These are phyloP conservation scores for Ambastaia sidthimunki DNA, from an alignment of 2,797 vertebrate genomes.

Conservation along the genomic window DNA sequence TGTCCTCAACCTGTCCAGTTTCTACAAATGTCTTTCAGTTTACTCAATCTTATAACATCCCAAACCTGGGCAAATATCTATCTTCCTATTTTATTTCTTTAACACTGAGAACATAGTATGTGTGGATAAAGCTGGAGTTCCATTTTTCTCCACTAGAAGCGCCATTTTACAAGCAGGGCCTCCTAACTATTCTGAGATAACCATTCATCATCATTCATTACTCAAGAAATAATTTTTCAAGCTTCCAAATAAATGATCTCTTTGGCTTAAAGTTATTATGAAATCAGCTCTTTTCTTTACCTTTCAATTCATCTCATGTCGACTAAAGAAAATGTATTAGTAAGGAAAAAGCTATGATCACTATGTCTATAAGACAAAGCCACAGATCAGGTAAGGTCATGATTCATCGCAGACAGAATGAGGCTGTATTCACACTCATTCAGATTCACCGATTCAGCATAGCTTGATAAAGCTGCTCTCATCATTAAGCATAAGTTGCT, in stretches of 20 bases:
- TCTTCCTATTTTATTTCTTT: not conserved
- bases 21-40: not conserved
- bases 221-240: not conserved
- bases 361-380: not conserved
- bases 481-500: not conserved
- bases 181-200: not conserved
- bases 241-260: not conserved
- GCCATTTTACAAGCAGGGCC: not conserved
- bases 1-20: not conserved
- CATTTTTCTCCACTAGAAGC: not conserved
- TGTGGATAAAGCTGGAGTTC: not conserved
- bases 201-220: not conserved
- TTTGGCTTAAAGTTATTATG: not conserved
- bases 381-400: not conserved
- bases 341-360: not conserved
- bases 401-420: constrained; percentile 1
- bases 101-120: not conserved
- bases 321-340: not conserved
- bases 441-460: not conserved
- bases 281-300: not conserved
- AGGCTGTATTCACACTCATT: not conserved
- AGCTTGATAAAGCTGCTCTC: constrained; percentile 9
- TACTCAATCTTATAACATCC: not conserved
- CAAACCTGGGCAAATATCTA: no score
- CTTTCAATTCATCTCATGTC: not conserved